Percentiles rank a stretch among this genome's conserved stretches.
Conservation (phyloP, 2,888 invertebrate species). For the Spilarctia lutea region DNA sequence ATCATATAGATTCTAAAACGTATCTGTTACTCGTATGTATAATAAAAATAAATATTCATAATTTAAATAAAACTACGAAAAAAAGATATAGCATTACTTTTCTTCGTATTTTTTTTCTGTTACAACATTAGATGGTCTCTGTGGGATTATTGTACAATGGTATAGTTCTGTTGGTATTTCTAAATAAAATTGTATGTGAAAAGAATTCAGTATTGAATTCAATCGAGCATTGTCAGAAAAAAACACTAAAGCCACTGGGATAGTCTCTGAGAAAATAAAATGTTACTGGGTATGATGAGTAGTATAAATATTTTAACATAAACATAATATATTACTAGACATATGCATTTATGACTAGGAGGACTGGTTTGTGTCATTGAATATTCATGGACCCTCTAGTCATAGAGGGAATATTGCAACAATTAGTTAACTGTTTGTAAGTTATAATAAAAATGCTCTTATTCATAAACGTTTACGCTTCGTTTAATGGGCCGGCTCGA, state of each 20-base stretch:
- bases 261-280: background rate
- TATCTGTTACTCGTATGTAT: too few relatives aligned
- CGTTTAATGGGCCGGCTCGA: too few relatives aligned
- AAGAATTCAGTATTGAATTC: background rate
- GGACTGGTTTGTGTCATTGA: background rate
- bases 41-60: background rate
- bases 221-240: background rate
- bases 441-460: background rate
- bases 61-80: background rate
- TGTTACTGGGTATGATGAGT: background rate
- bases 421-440: background rate
- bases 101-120: background rate
- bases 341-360: background rate
- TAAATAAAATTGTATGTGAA: background rate
- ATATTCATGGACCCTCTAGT: background rate
- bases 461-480: too few relatives aligned
- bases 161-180: background rate
- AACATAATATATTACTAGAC: background rate
- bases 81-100: background rate
- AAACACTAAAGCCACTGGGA: background rate
- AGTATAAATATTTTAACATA: background rate
- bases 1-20: too few relatives aligned
- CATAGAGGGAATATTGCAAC: background rate
- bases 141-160: background rate
- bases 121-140: background rate